Conservation (phyloP, 2,797 vertebrate species). For the Lagodon rhomboides region DNA sequence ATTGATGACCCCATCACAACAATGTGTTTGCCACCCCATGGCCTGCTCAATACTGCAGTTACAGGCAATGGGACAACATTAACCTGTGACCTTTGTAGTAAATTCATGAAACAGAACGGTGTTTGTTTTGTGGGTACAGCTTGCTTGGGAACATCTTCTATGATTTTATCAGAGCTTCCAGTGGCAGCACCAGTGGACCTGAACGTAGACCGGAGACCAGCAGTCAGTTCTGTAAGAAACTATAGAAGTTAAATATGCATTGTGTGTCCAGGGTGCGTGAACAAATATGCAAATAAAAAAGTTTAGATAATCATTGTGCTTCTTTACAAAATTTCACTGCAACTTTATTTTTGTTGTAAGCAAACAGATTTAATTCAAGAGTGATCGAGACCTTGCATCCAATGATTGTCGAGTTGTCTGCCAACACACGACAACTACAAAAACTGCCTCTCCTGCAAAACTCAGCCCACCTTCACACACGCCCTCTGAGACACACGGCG, state of each 20-base stretch:
- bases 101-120: slow-evolving; percentile 10
- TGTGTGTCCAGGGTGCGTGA: not conserved
- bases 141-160: not conserved
- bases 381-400: slow-evolving; percentile 24
- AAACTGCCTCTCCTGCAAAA: slow-evolving; percentile 13
- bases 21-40: slow-evolving; percentile 16
- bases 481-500: slow-evolving; percentile 8
- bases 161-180: not conserved
- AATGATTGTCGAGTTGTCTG: slow-evolving; percentile 17
- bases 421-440: slow-evolving; percentile 27
- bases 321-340: not conserved
- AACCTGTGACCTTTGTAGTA: slow-evolving; percentile 20
- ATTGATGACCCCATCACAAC: slow-evolving; percentile 26
- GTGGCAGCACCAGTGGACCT: not conserved
- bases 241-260: too few relatives aligned
- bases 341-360: not conserved
- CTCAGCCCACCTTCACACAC: slow-evolving; percentile 9
- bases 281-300: not conserved
- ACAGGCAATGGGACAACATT: slow-evolving; percentile 16
- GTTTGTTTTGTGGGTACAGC: not conserved
- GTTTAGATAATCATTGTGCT: not conserved
- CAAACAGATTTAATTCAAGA: not conserved
- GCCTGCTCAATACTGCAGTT: not conserved
- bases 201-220: not conserved
- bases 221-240: not conserved